These are phyloP conservation scores for Caenorhabditis briggsae DNA, from an alignment of 1,140 invertebrate genomes.

Conservation along the genomic window DNA sequence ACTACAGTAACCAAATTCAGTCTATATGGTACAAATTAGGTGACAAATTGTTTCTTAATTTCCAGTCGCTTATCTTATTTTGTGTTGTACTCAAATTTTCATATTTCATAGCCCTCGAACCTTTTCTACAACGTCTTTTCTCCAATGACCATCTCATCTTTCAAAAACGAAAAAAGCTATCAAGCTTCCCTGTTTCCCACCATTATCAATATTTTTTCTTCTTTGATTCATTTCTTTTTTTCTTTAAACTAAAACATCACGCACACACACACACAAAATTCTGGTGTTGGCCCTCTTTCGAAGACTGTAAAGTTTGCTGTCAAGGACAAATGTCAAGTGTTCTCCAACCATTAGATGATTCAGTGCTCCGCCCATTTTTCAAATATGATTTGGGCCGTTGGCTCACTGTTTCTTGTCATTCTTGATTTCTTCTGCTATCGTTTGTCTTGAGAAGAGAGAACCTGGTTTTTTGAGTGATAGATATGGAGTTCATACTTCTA, in stretches of 20 bases:
- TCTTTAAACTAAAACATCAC: background rate
- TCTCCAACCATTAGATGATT: slow-evolving; percentile 1
- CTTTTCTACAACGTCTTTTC: too few relatives aligned
- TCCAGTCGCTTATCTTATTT: too few relatives aligned
- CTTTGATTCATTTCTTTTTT: too few relatives aligned
- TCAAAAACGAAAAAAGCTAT: too few relatives aligned
- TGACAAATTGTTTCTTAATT: too few relatives aligned
- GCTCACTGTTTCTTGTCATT: background rate
- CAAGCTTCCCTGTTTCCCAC: too few relatives aligned
- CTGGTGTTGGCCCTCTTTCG: background rate
- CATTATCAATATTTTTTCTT: too few relatives aligned
- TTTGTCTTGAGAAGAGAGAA: background rate
- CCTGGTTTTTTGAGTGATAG: background rate
- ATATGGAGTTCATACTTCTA: background rate
- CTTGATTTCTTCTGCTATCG: background rate
- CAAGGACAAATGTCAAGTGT: background rate
- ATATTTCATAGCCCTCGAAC: too few relatives aligned
- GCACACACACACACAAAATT: background rate
- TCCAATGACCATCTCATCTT: too few relatives aligned
- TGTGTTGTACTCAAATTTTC: too few relatives aligned
- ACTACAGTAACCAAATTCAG: too few relatives aligned
- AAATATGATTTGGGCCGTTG: background rate
- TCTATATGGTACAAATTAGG: too few relatives aligned
- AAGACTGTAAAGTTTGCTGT: slow-evolving; percentile 18
- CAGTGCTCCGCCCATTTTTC: slow-evolving; percentile 24